Conservation (phyloP, 1,140 invertebrate genomes). For the Phortica variegata region DNA sequence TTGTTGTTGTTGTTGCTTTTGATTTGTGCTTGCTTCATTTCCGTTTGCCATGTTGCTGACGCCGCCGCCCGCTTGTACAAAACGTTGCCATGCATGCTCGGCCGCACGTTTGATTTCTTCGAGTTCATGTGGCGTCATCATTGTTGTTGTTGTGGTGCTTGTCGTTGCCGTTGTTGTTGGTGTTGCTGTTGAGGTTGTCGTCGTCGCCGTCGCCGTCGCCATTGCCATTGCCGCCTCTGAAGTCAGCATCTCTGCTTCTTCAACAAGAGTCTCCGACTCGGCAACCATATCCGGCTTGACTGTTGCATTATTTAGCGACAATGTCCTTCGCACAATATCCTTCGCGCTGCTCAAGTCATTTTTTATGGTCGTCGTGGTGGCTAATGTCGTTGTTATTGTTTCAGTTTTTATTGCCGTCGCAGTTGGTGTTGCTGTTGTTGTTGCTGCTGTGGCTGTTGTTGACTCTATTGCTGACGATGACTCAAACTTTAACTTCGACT, state of each 20-base stretch:
- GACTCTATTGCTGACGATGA: constrained; percentile 5
- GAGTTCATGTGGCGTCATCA: no score
- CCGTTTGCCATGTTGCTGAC: constrained; percentile 10
- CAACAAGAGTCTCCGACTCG: no score
- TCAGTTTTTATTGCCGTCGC: neutral
- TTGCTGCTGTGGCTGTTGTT: constrained; percentile 8
- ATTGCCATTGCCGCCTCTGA: no score
- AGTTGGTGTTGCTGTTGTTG: constrained; percentile 10
- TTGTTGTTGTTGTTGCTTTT: constrained; percentile 5
- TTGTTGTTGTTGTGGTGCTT: constrained; percentile 32
- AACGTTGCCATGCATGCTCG: no score
- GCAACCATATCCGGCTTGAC: no score
- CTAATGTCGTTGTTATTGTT: neutral
- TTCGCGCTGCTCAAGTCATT: neutral
- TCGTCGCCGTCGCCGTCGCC: neutral
- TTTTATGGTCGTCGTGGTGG: neutral
- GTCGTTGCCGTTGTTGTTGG: constrained; percentile 42
- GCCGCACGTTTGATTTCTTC: no score
- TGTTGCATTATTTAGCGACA: no score
- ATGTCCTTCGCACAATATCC: neutral
- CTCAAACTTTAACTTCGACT: neutral
- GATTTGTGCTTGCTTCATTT: constrained; percentile 12
- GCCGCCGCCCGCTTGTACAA: no score
- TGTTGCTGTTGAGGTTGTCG: constrained; percentile 41
- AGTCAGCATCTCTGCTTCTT: no score